Base-by-base conservation (phyloP, 1,140 invertebrate species). In the Branchinecta lindahli region DNA sequence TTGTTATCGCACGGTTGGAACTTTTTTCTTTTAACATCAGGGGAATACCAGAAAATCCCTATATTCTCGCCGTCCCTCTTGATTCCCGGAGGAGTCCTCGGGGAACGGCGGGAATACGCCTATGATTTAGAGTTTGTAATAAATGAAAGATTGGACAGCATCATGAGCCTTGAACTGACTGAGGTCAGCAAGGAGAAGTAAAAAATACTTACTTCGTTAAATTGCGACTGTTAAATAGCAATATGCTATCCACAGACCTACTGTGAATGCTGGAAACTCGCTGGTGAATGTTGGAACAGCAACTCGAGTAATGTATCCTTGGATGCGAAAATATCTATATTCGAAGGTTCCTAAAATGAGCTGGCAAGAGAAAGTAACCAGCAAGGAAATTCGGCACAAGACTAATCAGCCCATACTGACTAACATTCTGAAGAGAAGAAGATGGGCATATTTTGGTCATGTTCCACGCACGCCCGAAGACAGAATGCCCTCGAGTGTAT, bases 301-400 rank as follows among this genome's bases (percentile, higher is more conserved):
- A 52, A 52, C 47, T 52, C n/a, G n/a, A 52, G 47, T n/a, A 52
- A 52, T 52, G 47, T 52, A 52, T 52, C 47, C 47, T 52, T 52
- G 47, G 47, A 52, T 52, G 9, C n/a, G 47, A 52, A 52, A 52
- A 52, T n/a, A 52, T 52, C n/a, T 52, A n/a, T n/a, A 9, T 52
- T 52, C 47, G 47, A 52, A 52, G 47, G 47, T 9, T 52, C 47
- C 47, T 52, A 52, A 52, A 52, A 52, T 52, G 9, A n/a, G 47
- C n/a, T 52, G 47, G 47, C 47, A 52, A 9, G 9, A 52, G 47
- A 52, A 52, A 52, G n/a, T 52, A 9, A 52, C 47, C n/a, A 52
- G n/a, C n/a, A 52, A n/a, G 47, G 47, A 52, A 52, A 52, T 52
- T n/a, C 9, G 47, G n/a, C 47, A 9, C 9, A 52, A 52, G n/a